Percentiles rank a stretch among this genome's conserved stretches.
Conservation (phyloP, 1,140 invertebrate species). For the Ceratina australensis region DNA sequence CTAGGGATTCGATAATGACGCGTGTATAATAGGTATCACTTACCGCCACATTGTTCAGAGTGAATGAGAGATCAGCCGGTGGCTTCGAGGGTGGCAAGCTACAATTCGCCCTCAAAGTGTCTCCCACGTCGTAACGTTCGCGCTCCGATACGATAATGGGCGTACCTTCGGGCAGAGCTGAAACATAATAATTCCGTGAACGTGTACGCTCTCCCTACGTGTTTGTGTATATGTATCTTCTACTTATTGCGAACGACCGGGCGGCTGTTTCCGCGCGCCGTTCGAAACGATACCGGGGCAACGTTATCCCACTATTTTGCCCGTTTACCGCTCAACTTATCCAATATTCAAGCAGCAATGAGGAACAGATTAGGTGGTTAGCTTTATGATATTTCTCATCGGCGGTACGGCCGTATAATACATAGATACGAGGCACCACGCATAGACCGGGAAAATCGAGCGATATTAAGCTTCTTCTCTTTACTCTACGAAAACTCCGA, state of each 20-base stretch:
- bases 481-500: not conserved
- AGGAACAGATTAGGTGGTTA: not conserved
- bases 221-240: constrained; percentile 23
- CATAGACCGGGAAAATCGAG: not conserved
- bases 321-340: constrained; percentile 54
- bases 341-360: constrained; percentile 61
- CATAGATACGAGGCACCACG: no score
- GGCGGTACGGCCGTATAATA: not conserved
- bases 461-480: not conserved
- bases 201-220: not conserved
- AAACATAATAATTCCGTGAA: constrained; percentile 69
- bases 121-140: constrained; percentile 86
- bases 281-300: not conserved
- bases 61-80: constrained; percentile 84
- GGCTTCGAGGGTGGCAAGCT: constrained; percentile 87
- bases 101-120: constrained; percentile 88
- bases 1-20: constrained; percentile 50
- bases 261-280: constrained; percentile 8
- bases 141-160: constrained; percentile 81
- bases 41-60: constrained; percentile 87
- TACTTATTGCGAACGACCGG: constrained; percentile 24
- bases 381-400: constrained; percentile 8
- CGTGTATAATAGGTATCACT: constrained; percentile 76
- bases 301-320: constrained; percentile 57
- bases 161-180: constrained; percentile 73